Base-by-base conservation (phyloP, 2,888 invertebrate genomes). In the Xanthia togata region DNA sequence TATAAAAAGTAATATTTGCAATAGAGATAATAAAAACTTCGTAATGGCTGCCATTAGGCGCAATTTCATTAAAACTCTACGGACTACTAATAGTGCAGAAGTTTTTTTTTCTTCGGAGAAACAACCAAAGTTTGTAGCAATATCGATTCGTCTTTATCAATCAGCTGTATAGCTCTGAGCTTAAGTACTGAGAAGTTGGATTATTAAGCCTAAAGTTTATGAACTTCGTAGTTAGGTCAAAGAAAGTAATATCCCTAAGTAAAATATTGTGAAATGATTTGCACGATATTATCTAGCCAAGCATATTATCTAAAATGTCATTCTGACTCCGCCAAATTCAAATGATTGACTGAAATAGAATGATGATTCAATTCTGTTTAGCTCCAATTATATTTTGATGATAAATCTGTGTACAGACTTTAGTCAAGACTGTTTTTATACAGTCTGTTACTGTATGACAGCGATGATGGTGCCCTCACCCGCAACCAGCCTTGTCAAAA, bases 31-130 rank as follows among this genome's bases (percentile, higher is more conserved):
- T 68, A 62, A 69, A 26, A 70, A 55, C n/a, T 53, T 41, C 35
- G 8, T 70, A 75, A 75, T 59, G 14, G 57, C 41, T 11, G n/a
- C 71, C 53, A 69, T 78, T 70, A 67, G 71, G 31, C 60, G 72
- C 67, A 76, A 70, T 79, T 82, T 82, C 67, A 83, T 73, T 83
- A 75, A 83, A 83, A 63, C 72, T 83, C 63, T 17, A 71, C 53
- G 50, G 68, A 68, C 70, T 76, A 72, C 65, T 65, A 55, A 69
- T 62, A 73, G 71, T 41, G 62, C 65, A 77, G 55, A 69, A 57
- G 69, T 8, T 65, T 62, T 79, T n/a, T 68, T 76, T 76, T 73
- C 72, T 73, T 67, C 47, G 5, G 38, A 63, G 47, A 74, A 80
- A 73, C 76, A 79, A 60, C 23, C 14, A 53, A 70, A 84, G 63